Evolutionary conservation across 2,113 vertebrate genomes (phyloP).

Genomic region (Lampris megalopsis): DNA sequence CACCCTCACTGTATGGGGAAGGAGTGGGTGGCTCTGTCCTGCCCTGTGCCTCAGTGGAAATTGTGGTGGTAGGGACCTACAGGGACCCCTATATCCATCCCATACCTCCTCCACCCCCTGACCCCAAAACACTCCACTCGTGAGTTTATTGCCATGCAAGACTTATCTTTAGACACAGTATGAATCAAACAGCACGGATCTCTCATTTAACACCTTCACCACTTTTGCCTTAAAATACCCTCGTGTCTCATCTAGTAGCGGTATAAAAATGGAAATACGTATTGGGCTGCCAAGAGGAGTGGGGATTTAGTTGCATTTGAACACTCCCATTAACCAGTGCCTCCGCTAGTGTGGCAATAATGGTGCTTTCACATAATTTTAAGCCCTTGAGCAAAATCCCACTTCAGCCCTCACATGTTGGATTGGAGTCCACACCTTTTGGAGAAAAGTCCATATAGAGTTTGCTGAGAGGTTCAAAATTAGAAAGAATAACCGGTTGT

Average conservation of each 20-base stretch:
- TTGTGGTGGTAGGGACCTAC: conserved; percentile 61
- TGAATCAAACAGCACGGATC: conserved; percentile 33
- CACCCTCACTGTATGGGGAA: conserved; percentile 49
- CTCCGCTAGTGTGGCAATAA: conserved; percentile 31
- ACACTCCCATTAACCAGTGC: neutral
- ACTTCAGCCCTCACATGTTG: conserved; percentile 14
- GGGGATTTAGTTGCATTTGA: neutral
- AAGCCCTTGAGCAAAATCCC: conserved; percentile 28
- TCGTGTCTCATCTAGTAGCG: conserved; percentile 12
- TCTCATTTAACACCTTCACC: conserved; percentile 58
- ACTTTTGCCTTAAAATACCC: conserved; percentile 54
- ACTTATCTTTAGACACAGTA: conserved; percentile 64
- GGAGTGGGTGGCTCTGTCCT: conserved; percentile 45
- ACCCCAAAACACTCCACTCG: conserved; percentile 51
- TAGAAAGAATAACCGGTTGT: conserved; percentile 3
- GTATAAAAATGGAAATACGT: conserved; percentile 40
- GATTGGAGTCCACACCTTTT: conserved; percentile 24
- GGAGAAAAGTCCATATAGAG: conserved; percentile 15
- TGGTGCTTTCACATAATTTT: conserved; percentile 38
- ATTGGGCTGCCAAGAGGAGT: conserved; percentile 20
- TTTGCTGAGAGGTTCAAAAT: neutral
- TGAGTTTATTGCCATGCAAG: conserved; percentile 58
- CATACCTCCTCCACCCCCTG: conserved; percentile 27
- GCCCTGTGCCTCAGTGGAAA: conserved; percentile 61
- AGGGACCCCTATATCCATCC: conserved; percentile 66